These are phyloP conservation scores for Cephalopterus ornatus DNA, from an alignment of 2,113 vertebrate genomes.

Conservation along the genomic window DNA sequence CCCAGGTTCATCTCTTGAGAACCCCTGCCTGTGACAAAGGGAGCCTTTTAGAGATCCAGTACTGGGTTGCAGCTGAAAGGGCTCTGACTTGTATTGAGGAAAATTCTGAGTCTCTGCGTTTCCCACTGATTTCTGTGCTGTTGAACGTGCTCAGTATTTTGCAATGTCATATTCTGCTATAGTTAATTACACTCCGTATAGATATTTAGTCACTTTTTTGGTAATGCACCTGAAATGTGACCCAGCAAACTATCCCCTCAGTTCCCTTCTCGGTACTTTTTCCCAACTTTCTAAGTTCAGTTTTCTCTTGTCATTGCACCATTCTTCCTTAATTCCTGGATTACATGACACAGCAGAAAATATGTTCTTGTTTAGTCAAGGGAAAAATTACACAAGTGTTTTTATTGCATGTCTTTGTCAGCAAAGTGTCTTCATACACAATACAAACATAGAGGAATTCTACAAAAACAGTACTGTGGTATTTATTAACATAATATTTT, in stretches of 20 bases:
- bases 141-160: background rate
- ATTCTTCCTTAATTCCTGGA: background rate
- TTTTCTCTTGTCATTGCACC: background rate
- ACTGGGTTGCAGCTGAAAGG: background rate
- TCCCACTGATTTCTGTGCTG: background rate
- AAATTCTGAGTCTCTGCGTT: background rate
- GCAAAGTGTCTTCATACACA: background rate
- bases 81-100: background rate
- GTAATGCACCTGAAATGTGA: background rate
- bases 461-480: background rate
- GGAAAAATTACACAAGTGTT: background rate
- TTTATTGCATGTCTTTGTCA: background rate
- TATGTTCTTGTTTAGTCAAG: background rate
- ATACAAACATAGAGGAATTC: background rate
- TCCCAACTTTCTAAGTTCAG: background rate
- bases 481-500: background rate
- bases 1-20: background rate
- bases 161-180: background rate
- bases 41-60: fast-evolving
- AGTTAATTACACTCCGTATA: background rate
- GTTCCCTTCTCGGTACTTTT: background rate
- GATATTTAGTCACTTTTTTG: background rate
- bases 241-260: background rate
- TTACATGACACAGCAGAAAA: background rate
- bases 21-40: background rate